phyloP scores from a whole-genome alignment of 1,140 invertebrate species.

The Euura saliciscinereae region DNA sequence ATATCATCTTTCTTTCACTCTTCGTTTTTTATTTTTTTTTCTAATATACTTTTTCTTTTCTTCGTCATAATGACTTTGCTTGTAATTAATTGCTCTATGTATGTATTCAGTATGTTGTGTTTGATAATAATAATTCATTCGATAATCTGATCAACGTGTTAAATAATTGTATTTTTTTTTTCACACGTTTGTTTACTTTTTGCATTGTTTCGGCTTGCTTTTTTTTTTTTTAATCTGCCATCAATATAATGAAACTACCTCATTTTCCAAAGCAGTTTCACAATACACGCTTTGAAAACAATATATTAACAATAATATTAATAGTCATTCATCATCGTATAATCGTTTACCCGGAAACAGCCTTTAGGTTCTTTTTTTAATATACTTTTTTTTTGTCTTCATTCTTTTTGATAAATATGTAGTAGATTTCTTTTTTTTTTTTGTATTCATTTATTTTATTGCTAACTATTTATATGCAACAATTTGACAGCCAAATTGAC shows the following conservation, averaged over 20 bases:
- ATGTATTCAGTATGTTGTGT: background rate
- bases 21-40: slow-evolving; percentile 1
- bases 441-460: slow-evolving; percentile 9
- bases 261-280: no score
- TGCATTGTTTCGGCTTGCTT: slow-evolving; percentile 31
- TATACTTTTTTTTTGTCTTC: background rate
- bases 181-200: slow-evolving; percentile 36
- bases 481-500: no score
- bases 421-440: slow-evolving; percentile 23
- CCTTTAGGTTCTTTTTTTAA: background rate
- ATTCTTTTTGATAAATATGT: background rate
- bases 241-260: no score
- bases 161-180: no score
- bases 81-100: slow-evolving; percentile 3
- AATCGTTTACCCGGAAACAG: background rate
- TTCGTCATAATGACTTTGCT: background rate
- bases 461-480: no score
- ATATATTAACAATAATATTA: background rate
- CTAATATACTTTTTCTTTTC: slow-evolving; percentile 12
- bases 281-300: no score
- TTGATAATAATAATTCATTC: background rate
- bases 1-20: background rate
- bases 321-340: background rate
- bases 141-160: no score
- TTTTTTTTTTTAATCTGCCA: background rate